Conservation (phyloP, 1,140 invertebrate genomes). For the Papilio helenus region DNA sequence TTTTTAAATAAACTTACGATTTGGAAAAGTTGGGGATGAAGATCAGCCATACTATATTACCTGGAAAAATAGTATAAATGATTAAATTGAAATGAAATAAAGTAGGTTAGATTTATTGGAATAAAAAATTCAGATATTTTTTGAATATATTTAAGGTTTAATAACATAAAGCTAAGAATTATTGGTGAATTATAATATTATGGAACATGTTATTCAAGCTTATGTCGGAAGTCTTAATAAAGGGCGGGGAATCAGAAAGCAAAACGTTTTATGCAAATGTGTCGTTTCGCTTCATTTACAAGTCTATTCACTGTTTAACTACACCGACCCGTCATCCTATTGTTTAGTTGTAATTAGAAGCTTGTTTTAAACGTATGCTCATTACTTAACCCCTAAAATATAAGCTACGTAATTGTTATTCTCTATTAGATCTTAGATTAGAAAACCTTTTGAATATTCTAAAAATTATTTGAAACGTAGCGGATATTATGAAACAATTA, state of each 20-base stretch:
- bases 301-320: slow-evolving; percentile 36
- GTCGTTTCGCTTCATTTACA: slow-evolving; percentile 38
- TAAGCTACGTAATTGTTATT: background rate
- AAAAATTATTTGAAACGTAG: too few species aligned
- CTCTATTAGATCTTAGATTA: background rate
- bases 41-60: slow-evolving; percentile 23
- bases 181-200: background rate
- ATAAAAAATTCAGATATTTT: too few species aligned
- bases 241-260: slow-evolving; percentile 33
- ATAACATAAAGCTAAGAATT: too few species aligned
- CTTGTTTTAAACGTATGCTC: slow-evolving; percentile 23
- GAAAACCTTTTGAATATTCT: background rate
- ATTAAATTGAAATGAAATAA: background rate
- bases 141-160: too few species aligned
- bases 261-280: slow-evolving; percentile 38
- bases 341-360: slow-evolving; percentile 36
- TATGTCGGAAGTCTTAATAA: slow-evolving; percentile 1
- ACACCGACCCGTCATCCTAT: slow-evolving; percentile 24
- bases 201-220: background rate
- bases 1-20: background rate
- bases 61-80: slow-evolving; percentile 28
- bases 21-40: background rate
- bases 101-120: background rate
- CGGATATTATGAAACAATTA: too few species aligned
- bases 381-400: slow-evolving; percentile 23